A percentile compares a stretch with the other conserved stretches of the same genome.
Evolutionary conservation across 2,113 vertebrate genomes (phyloP).

Genomic region (Piaya cayana): DNA sequence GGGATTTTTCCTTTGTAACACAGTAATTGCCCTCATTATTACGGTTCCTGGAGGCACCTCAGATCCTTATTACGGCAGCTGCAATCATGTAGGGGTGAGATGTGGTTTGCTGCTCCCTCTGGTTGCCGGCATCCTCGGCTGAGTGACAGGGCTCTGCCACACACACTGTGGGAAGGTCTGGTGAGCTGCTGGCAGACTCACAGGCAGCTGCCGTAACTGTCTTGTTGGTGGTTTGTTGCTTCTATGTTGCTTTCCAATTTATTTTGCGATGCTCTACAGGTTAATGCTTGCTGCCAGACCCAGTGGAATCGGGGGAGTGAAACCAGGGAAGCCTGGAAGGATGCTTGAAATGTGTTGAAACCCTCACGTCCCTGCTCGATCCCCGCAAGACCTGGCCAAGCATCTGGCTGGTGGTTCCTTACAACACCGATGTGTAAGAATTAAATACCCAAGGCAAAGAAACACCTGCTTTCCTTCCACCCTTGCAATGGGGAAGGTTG

Average conservation of each 20-base stretch:
- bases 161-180: not conserved
- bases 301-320: not conserved
- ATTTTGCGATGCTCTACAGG: not conserved
- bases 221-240: not conserved
- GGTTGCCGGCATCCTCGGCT: not conserved
- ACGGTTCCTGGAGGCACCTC: conserved; percentile 41
- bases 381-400: not conserved
- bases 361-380: not conserved
- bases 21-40: conserved; percentile 51
- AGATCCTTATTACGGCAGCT: not conserved
- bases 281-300: not conserved
- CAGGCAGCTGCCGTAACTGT: not conserved
- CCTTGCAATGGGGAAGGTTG: not conserved
- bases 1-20: not conserved
- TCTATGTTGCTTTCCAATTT: not conserved
- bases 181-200: not conserved
- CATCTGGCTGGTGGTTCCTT: not conserved
- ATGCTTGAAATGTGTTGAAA: not conserved
- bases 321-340: not conserved
- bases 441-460: not conserved
- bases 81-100: not conserved
- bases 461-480: not conserved
- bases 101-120: not conserved
- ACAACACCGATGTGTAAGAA: not conserved
- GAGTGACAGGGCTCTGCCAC: conserved; percentile 22